Evolutionary conservation across 1,140 invertebrate species (phyloP).

Genomic region (Olivierus martensii): DNA sequence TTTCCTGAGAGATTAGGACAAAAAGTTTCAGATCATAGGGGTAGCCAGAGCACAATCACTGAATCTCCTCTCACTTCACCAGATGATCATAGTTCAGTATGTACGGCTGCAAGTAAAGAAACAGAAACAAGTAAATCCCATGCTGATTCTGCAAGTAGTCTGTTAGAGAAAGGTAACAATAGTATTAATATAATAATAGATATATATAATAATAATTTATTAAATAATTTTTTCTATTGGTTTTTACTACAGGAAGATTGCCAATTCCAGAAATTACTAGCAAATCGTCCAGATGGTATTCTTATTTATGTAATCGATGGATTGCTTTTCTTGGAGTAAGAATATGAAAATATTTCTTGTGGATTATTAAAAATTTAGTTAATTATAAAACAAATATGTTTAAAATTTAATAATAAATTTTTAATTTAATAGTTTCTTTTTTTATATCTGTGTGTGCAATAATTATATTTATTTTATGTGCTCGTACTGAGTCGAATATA

Average conservation of each 20-base stretch:
- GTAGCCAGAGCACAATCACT: constrained; percentile 8
- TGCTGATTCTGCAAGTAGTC: background rate
- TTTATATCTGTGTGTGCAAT: too few relatives aligned
- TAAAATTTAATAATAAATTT: too few relatives aligned
- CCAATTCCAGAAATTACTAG: constrained; percentile 48
- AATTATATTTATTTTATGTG: too few relatives aligned
- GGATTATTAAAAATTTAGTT: too few relatives aligned
- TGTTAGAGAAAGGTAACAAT: constrained; percentile 5
- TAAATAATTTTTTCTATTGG: background rate
- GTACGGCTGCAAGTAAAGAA: constrained; percentile 10
- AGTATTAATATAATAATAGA: background rate
- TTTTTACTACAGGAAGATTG: constrained; percentile 6
- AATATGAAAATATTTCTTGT: background rate
- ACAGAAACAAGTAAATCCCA: constrained; percentile 1
- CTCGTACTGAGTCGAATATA: too few relatives aligned
- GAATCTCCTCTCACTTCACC: constrained; percentile 19
- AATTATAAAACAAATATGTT: too few relatives aligned
- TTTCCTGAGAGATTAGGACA: constrained; percentile 54
- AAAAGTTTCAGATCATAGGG: constrained; percentile 49
- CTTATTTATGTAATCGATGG: constrained; percentile 82
- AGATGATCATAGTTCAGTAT: constrained; percentile 18
- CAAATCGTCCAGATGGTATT: constrained; percentile 87
- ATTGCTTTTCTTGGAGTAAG: constrained; percentile 69
- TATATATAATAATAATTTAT: background rate
- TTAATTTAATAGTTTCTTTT: too few relatives aligned